Evolutionary conservation across 1,140 invertebrate species (phyloP).

Genomic region (Papilio machaon): DNA sequence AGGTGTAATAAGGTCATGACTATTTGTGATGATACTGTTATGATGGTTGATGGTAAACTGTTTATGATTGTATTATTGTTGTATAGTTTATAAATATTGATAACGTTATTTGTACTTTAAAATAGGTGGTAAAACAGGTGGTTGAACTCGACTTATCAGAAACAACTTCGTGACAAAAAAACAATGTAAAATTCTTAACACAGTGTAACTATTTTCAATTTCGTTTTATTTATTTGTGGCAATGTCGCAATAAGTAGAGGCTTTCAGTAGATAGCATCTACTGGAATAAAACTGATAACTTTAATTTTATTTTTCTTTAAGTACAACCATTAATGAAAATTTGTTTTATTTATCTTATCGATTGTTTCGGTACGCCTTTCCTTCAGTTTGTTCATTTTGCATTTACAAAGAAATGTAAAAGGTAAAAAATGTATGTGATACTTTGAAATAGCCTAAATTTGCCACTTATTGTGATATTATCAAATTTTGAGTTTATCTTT

Average conservation of each 20-base stretch:
- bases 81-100: neutral
- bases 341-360: constrained; percentile 17
- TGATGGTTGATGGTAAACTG: neutral
- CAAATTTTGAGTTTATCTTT: no score
- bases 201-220: neutral
- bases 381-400: neutral
- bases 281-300: constrained; percentile 1
- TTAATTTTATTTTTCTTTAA: neutral
- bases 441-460: neutral
- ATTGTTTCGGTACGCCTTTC: neutral
- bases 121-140: neutral
- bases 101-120: constrained; percentile 12
- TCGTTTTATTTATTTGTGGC: neutral
- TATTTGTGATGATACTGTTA: neutral
- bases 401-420: neutral
- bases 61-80: neutral
- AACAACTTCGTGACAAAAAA: constrained; percentile 1
- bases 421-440: neutral
- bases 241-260: neutral
- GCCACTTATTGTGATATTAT: neutral
- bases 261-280: constrained; percentile 22
- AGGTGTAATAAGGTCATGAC: neutral
- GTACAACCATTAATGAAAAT: constrained; percentile 5
- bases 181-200: neutral
- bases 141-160: constrained; percentile 14